Conservation (phyloP, 1,140 invertebrate genomes). For the Chionoecetes opilio region DNA sequence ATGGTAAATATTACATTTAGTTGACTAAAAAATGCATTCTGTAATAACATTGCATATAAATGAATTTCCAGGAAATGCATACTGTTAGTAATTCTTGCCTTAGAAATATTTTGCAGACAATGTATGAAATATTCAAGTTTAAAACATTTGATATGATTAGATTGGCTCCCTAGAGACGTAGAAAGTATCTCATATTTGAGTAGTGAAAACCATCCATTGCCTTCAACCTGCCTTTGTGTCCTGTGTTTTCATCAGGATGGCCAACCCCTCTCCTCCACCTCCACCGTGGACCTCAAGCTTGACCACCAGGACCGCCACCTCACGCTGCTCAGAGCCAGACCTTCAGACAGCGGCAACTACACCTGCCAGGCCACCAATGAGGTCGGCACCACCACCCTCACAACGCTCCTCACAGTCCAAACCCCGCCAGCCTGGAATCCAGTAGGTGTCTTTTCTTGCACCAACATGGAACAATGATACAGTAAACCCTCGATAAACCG, state of each 20-base stretch:
- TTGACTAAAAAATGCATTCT: too few relatives aligned
- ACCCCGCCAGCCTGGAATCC: slow-evolving; percentile 71
- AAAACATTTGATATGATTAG: too few relatives aligned
- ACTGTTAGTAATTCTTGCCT: too few relatives aligned
- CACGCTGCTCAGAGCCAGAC: slow-evolving; percentile 69
- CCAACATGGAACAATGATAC: background rate
- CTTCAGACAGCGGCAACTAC: slow-evolving; percentile 82
- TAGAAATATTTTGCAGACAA: too few relatives aligned
- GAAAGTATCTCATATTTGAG: too few relatives aligned
- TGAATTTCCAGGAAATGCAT: too few relatives aligned
- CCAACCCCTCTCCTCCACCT: background rate
- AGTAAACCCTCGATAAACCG: too few relatives aligned
- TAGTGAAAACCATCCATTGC: too few relatives aligned
- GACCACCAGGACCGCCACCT: slow-evolving; percentile 60
- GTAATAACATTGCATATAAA: too few relatives aligned
- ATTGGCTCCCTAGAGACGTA: too few relatives aligned
- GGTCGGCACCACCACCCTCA: slow-evolving; percentile 90
- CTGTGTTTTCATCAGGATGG: slow-evolving; percentile 58
- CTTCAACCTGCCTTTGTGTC: background rate
- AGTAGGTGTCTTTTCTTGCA: background rate
- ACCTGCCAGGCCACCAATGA: slow-evolving; percentile 86
- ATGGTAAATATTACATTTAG: too few relatives aligned
- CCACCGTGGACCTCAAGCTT: slow-evolving; percentile 29
- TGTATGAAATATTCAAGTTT: too few relatives aligned
- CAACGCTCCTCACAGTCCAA: slow-evolving; percentile 90